A percentile compares a stretch with the other conserved stretches of the same genome.
These are phyloP conservation scores for Phorcus lineatus DNA, from an alignment of 2,888 invertebrate genomes.

Conservation along the genomic window DNA sequence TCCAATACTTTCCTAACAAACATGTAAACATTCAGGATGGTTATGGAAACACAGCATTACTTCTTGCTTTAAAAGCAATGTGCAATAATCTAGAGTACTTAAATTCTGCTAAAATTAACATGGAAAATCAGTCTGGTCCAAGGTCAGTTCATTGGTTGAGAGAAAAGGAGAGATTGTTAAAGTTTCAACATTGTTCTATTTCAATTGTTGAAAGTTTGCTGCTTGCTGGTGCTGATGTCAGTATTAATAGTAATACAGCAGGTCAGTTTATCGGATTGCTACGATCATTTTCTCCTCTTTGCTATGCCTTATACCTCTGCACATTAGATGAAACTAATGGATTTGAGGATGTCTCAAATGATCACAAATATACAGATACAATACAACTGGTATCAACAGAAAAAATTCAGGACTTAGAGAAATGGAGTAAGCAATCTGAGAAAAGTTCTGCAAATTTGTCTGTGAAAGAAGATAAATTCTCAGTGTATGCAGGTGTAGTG, in stretches of 20 bases:
- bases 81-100: constrained; percentile 43
- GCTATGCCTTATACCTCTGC: constrained; percentile 32
- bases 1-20: constrained; percentile 34
- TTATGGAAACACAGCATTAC: constrained; percentile 43
- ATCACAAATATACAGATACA: constrained; percentile 29
- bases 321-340: constrained; percentile 29
- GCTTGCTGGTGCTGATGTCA: constrained; percentile 41
- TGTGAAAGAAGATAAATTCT: constrained; percentile 26
- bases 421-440: not conserved
- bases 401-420: constrained; percentile 33
- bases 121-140: constrained; percentile 6
- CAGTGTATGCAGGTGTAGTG: constrained; percentile 50
- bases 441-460: not conserved
- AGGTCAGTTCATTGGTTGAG: not conserved
- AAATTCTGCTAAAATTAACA: constrained; percentile 34
- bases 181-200: constrained; percentile 47
- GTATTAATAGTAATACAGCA: constrained; percentile 13
- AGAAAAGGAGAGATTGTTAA: constrained; percentile 34
- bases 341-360: constrained; percentile 22
- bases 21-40: constrained; percentile 42
- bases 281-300: not conserved
- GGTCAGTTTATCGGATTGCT: not conserved
- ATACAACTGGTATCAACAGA: constrained; percentile 27
- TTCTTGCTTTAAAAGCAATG: constrained; percentile 44
- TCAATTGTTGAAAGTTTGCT: constrained; percentile 50